These are phyloP conservation scores for Poecilia latipinna DNA, from an alignment of 2,113 vertebrate genomes.

Conservation along the genomic window DNA sequence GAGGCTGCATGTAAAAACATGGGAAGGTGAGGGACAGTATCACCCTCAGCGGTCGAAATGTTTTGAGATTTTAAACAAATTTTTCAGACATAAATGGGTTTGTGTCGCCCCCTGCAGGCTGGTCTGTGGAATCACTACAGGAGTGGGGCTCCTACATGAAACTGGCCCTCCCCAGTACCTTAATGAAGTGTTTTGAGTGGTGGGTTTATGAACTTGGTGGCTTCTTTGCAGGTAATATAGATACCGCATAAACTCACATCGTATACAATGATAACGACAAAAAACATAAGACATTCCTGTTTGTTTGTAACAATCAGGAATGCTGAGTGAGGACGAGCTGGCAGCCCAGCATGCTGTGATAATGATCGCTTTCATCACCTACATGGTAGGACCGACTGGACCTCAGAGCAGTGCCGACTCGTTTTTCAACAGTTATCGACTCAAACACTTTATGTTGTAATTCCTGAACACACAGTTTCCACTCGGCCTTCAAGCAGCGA, in stretches of 20 bases:
- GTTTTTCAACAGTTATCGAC: not conserved
- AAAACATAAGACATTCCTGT: not conserved
- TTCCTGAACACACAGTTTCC: slow-evolving; percentile 79
- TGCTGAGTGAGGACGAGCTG: slow-evolving; percentile 85
- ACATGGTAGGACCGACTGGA: slow-evolving; percentile 82
- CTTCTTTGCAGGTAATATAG: slow-evolving; percentile 84
- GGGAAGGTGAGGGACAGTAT: slow-evolving; percentile 83
- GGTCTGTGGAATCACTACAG: slow-evolving; percentile 85
- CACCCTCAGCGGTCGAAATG: too few relatives aligned
- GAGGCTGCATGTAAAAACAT: slow-evolving; percentile 84
- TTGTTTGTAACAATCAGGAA: slow-evolving; percentile 74
- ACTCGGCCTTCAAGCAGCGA: slow-evolving; percentile 83
- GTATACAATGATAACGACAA: not conserved
- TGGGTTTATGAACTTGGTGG: slow-evolving; percentile 91
- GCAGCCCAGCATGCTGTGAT: slow-evolving; percentile 87
- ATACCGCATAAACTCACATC: not conserved
- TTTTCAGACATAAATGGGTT: slow-evolving; percentile 5
- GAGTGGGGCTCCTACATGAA: slow-evolving; percentile 86
- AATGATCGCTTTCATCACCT: slow-evolving; percentile 80
- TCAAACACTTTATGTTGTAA: not conserved
- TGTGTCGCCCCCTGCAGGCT: slow-evolving; percentile 78
- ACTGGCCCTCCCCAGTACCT: slow-evolving; percentile 86
- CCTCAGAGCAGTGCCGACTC: not conserved
- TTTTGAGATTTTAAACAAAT: not conserved
- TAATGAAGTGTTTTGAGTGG: slow-evolving; percentile 91